Evolutionary conservation across 2,113 vertebrate species (phyloP), one percentile per base, ranked within the genome.

Genomic region (Puma concolor): DNA sequence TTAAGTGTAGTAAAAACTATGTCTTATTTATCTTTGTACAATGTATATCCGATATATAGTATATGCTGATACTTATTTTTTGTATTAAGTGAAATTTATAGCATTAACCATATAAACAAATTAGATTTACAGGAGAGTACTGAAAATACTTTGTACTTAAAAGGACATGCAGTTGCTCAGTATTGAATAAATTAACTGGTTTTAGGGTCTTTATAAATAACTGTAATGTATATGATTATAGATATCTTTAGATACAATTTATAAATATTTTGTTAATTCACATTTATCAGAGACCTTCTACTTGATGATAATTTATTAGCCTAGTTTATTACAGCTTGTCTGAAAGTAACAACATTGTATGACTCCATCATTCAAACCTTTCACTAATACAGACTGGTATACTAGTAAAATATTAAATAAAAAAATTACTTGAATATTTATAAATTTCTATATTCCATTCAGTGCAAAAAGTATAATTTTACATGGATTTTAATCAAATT

Each of bases 191-290:
- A 77, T 94, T 29, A 95, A 10, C 74, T 92, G 60, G 4, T 57
- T 77, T 92, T 94, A 82, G 82, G 29, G 50, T 72, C 41, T 97
- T 95, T 89, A 84, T 83, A 80, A 87, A 93, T 91, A 96, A 90
- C 31, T 16, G 9, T 90, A 54, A 85, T 66, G 54, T 2, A 63
- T 91, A 31, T 0, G 72, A 38, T 94, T 90, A 33, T 29, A 87
- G 44, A 66, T 95, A 81, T 52, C 84, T 97, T 74, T 48, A 76
- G 41, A 74, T 29, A 29, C 3, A 44, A 27, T 41, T 74, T 74
- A 74, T 44, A 44, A 48, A 29, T 64, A 64, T 76, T 76, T 25
- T 48, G 38, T 76, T 93, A 95, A 80, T 14, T 93, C 52, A 86
- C 67, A 80, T 86, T 95, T 36, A n/a, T 92, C 57, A 93, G 77